Conservation (phyloP, 2,888 invertebrate genomes). For the Listrodromus nycthemerus region DNA sequence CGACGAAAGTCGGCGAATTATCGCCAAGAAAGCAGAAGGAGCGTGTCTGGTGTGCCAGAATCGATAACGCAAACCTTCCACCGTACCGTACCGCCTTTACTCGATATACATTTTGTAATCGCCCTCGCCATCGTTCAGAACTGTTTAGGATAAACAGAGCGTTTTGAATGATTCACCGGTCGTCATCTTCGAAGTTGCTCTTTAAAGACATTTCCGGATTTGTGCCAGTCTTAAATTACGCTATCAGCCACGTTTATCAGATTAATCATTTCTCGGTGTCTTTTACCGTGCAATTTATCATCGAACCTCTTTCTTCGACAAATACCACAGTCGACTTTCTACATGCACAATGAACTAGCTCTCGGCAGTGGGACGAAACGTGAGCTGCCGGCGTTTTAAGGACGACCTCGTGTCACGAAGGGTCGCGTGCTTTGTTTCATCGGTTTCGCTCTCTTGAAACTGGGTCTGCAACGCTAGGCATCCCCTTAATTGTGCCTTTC, state of each 20-base stretch:
- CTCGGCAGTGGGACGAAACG: conserved; percentile 64
- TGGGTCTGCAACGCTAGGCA: conserved; percentile 76
- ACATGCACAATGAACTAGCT: conserved; percentile 60
- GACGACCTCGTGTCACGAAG: conserved; percentile 79
- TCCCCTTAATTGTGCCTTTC: conserved; percentile 74
- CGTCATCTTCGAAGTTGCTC: neutral
- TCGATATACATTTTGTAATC: conserved; percentile 30
- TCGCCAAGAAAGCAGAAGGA: conserved; percentile 81
- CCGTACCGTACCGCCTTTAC: conserved; percentile 48
- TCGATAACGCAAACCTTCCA: conserved; percentile 76
- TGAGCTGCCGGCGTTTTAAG: conserved; percentile 68
- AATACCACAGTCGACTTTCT: conserved; percentile 53
- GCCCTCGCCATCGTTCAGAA: neutral
- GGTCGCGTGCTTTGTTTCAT: conserved; percentile 77
- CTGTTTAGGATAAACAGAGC: neutral
- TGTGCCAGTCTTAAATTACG: neutral
- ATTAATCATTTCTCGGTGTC: neutral
- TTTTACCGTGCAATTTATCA: conserved; percentile 43
- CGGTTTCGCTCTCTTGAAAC: conserved; percentile 68
- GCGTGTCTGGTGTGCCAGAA: conserved; percentile 82
- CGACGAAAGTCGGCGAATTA: conserved; percentile 77
- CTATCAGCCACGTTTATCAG: neutral
- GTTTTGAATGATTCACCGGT: neutral
- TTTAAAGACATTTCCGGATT: too few relatives aligned
- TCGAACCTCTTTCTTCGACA: conserved; percentile 29